Conservation (phyloP, 2,113 vertebrate genomes). For the Malaclemys terrapin region DNA sequence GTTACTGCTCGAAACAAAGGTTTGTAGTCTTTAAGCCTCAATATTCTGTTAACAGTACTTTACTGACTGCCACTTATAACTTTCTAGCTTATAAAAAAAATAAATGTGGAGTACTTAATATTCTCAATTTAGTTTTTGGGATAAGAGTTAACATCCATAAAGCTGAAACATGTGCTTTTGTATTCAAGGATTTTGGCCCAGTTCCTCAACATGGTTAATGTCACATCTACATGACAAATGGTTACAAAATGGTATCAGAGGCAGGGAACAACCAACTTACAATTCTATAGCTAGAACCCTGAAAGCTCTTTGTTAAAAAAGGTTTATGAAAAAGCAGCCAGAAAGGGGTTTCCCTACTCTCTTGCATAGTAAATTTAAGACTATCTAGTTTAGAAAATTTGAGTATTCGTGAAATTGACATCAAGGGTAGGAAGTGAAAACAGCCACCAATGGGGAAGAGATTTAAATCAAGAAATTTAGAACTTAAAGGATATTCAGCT, state of each 20-base stretch:
- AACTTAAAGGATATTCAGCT: background rate
- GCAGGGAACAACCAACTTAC: background rate
- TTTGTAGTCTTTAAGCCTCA: background rate
- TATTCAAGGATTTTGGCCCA: background rate
- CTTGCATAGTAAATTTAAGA: background rate
- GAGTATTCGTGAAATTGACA: background rate
- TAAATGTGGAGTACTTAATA: background rate
- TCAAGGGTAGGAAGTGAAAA: background rate
- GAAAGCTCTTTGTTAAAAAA: no score
- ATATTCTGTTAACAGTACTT: fast-evolving
- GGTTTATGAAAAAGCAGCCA: background rate
- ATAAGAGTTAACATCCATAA: background rate
- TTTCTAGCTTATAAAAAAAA: background rate
- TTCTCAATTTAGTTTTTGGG: background rate
- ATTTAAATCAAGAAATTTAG: background rate
- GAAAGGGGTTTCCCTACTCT: no score
- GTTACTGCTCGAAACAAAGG: background rate
- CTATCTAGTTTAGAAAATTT: background rate
- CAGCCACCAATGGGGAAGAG: background rate
- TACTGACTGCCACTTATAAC: background rate
- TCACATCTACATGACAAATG: background rate
- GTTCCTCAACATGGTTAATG: background rate
- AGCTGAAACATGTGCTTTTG: background rate
- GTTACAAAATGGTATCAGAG: background rate
- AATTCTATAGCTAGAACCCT: background rate